Percentiles rank a stretch among this genome's conserved stretches.
Conservation (phyloP, 2,797 vertebrate genomes). For the Clangula hyemalis region DNA sequence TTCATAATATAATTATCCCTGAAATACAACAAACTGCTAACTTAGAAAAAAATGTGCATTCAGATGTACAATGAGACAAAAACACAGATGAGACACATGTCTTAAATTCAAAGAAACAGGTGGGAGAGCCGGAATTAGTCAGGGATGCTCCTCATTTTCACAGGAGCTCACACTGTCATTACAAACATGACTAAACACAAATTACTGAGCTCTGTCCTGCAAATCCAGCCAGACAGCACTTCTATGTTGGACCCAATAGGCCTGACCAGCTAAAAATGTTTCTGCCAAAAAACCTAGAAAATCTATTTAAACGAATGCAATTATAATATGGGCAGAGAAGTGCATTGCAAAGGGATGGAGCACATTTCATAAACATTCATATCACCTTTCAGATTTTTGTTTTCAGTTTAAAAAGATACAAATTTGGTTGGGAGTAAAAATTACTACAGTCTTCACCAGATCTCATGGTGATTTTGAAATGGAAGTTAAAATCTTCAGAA, state of each 20-base stretch:
- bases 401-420: neutral
- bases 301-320: neutral
- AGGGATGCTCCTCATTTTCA: neutral
- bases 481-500: neutral
- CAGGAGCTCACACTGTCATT: neutral
- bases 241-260: neutral
- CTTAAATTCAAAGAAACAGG: neutral
- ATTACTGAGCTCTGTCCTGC: neutral
- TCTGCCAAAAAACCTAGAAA: neutral
- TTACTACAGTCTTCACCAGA: neutral
- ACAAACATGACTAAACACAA: slow-evolving; percentile 12
- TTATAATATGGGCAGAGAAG: neutral
- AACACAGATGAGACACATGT: neutral
- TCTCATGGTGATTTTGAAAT: neutral
- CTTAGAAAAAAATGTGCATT: neutral
- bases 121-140: neutral
- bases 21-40: neutral
- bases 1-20: neutral
- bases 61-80: neutral
- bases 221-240: neutral
- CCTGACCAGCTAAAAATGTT: neutral
- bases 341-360: neutral
- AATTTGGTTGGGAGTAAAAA: neutral
- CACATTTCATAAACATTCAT: neutral
- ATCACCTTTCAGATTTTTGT: neutral